Conservation (phyloP, 2,113 vertebrate species). For the Carollia perspicillata region DNA sequence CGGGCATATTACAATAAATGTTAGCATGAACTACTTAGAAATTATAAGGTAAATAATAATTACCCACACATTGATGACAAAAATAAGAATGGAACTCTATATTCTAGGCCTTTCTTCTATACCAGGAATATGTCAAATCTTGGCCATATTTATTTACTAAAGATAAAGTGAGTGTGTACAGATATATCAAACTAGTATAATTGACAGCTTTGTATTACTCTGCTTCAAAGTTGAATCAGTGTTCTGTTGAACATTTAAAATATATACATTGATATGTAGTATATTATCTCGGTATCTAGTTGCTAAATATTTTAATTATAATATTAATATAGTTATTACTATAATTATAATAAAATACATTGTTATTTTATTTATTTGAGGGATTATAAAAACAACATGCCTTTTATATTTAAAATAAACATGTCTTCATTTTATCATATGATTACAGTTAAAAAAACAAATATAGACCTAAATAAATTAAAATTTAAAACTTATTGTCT, state of each 20-base stretch:
- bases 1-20: not conserved
- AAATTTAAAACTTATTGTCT: not conserved
- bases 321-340: not conserved
- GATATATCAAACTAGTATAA: not conserved
- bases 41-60: not conserved
- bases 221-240: not conserved
- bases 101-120: not conserved
- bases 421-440: not conserved
- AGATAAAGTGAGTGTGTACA: not conserved
- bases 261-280: not conserved
- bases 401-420: not conserved
- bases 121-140: not conserved
- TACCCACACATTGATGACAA: not conserved
- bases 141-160: not conserved
- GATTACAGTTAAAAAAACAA: not conserved
- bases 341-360: not conserved
- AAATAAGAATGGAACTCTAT: not conserved
- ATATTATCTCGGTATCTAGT: not conserved
- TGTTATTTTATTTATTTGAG: not conserved
- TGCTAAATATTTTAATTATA: not conserved
- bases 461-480: not conserved
- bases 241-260: not conserved
- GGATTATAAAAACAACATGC: not conserved
- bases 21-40: not conserved
- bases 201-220: not conserved